Conservation (phyloP, 2,797 vertebrate species). For the Nyctibius grandis region DNA sequence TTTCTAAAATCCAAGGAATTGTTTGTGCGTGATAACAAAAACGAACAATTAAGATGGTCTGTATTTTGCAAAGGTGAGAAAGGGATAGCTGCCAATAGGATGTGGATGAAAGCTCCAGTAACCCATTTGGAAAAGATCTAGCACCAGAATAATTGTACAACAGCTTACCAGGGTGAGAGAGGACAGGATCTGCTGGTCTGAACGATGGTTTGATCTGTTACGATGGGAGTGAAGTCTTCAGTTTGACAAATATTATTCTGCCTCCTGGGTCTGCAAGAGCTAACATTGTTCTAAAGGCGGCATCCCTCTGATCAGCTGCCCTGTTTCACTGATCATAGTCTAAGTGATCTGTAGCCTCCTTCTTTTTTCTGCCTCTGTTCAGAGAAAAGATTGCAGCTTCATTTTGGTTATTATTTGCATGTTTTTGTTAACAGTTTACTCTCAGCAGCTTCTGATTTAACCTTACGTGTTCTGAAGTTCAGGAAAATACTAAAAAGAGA, state of each 20-base stretch:
- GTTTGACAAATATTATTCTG: constrained; percentile 33
- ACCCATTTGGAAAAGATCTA: constrained; percentile 1
- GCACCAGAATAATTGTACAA: constrained; percentile 5
- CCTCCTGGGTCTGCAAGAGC: constrained; percentile 21
- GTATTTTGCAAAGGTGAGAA: constrained; percentile 3
- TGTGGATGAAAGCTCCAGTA: background rate
- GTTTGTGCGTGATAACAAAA: background rate
- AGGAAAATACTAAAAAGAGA: background rate
- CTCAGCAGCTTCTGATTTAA: constrained; percentile 15
- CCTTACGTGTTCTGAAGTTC: background rate
- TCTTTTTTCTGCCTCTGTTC: constrained; percentile 6
- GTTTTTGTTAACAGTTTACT: background rate
- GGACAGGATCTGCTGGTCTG: constrained; percentile 5
- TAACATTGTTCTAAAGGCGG: constrained; percentile 17
- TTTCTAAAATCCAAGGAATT: background rate
- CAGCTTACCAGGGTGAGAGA: constrained; percentile 35
- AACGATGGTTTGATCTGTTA: background rate
- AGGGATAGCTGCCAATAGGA: background rate
- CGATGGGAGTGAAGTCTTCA: background rate
- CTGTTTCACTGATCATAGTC: constrained; percentile 7
- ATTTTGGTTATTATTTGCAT: constrained; percentile 7
- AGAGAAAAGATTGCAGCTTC: constrained; percentile 19
- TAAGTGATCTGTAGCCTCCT: constrained; percentile 2
- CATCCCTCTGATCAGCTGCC: constrained; percentile 41
- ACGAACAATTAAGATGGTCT: background rate